Conservation (phyloP, 2,888 invertebrate species). For the Pharmacophagus antenor region DNA sequence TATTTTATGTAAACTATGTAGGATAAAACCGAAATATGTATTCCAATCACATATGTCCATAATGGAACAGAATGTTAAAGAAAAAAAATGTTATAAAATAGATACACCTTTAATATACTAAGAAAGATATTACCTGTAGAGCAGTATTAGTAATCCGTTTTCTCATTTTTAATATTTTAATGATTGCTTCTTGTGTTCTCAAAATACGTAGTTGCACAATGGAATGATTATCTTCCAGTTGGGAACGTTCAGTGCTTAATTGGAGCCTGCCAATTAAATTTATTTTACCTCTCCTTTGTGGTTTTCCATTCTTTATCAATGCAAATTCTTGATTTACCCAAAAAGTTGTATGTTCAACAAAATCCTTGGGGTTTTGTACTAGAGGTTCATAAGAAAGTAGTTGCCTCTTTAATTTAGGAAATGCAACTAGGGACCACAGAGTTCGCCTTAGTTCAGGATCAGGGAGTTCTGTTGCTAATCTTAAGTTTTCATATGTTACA, state of each 20-base stretch:
- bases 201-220: constrained; percentile 98
- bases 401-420: constrained; percentile 97
- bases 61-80: too few species aligned
- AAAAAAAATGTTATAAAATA: too few species aligned
- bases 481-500: constrained; percentile 97
- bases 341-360: constrained; percentile 94
- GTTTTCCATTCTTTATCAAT: constrained; percentile 95
- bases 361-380: constrained; percentile 95
- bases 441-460: constrained; percentile 96
- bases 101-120: background rate
- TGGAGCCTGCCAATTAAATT: constrained; percentile 98
- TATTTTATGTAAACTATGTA: too few species aligned
- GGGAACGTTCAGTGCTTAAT: constrained; percentile 95
- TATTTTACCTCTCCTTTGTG: constrained; percentile 96
- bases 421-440: constrained; percentile 96
- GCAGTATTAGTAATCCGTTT: constrained; percentile 96
- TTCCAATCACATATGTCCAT: too few species aligned
- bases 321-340: constrained; percentile 99
- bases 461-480: constrained; percentile 97
- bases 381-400: constrained; percentile 90
- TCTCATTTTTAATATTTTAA: constrained; percentile 99
- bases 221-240: constrained; percentile 98
- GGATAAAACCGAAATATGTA: too few species aligned
- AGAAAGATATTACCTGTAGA: constrained; percentile 84
- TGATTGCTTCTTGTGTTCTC: constrained; percentile 97